Percentiles rank a stretch among this genome's conserved stretches.
phyloP scores from a whole-genome alignment of 2,888 invertebrate genomes.

The Calameuta filiformis region DNA sequence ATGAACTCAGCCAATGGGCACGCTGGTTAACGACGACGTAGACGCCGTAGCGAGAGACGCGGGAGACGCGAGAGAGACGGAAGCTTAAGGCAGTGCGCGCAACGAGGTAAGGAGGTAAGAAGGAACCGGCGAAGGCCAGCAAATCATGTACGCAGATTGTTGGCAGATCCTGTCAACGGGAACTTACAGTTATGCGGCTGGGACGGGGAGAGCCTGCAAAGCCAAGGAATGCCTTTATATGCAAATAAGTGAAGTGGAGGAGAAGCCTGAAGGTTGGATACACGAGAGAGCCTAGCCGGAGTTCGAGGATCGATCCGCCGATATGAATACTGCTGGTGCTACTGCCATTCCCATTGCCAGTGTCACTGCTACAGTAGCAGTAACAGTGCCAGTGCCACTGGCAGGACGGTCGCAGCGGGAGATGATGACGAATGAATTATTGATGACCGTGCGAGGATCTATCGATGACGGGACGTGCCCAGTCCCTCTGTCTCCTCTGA shows the following conservation, averaged over 20 bases:
- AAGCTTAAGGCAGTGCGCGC: constrained; percentile 2
- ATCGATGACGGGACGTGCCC: constrained; percentile 47
- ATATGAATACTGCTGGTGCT: constrained; percentile 51
- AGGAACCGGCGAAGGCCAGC: constrained; percentile 43
- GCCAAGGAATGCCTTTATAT: constrained; percentile 65
- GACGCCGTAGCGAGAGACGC: background rate
- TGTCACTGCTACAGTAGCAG: constrained; percentile 1
- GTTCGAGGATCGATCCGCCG: constrained; percentile 57
- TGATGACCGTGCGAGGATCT: constrained; percentile 53
- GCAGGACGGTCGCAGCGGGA: constrained; percentile 9
- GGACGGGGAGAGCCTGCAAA: constrained; percentile 51
- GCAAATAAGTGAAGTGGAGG: constrained; percentile 55
- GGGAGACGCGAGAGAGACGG: background rate
- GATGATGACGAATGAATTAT: constrained; percentile 63
- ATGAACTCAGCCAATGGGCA: background rate
- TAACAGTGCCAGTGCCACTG: constrained; percentile 1
- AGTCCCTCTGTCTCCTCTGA: constrained; percentile 9
- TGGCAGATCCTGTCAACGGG: constrained; percentile 64
- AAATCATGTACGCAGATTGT: constrained; percentile 62
- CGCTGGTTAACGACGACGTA: background rate
- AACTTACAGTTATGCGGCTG: constrained; percentile 63
- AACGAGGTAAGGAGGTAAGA: constrained; percentile 34
- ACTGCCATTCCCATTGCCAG: constrained; percentile 24
- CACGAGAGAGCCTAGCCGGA: constrained; percentile 20
- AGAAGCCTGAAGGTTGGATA: constrained; percentile 43